A percentile compares a stretch with the other conserved stretches of the same genome.
These are phyloP conservation scores for Drosophila subobscura DNA, from an alignment of 1,140 invertebrate species.

Conservation along the genomic window DNA sequence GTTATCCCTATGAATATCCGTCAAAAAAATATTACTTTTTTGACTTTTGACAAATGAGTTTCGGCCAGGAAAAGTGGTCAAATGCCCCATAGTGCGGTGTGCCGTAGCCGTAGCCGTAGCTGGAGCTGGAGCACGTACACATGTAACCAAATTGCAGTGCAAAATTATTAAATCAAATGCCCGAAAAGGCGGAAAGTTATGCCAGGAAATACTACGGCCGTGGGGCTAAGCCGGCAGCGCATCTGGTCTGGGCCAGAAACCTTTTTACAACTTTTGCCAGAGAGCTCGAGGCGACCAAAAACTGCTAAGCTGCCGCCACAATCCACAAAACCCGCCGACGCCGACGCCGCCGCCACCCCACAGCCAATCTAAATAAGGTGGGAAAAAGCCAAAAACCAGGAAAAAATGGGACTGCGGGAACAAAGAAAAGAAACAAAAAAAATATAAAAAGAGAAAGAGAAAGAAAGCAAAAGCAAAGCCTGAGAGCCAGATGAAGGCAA, in stretches of 20 bases:
- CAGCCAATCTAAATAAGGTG: slow-evolving; percentile 65
- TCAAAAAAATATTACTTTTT: too few relatives aligned
- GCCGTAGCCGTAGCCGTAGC: not conserved
- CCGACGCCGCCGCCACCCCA: slow-evolving; percentile 14
- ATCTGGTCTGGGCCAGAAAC: slow-evolving; percentile 63
- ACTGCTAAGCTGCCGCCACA: slow-evolving; percentile 52
- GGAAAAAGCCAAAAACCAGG: slow-evolving; percentile 38
- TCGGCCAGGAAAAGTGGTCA: too few relatives aligned
- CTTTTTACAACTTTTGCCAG: slow-evolving; percentile 77
- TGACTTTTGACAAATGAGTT: too few relatives aligned
- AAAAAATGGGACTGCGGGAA: slow-evolving; percentile 28
- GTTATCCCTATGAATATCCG: too few relatives aligned
- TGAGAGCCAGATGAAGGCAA: slow-evolving; percentile 41
- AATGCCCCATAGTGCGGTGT: too few relatives aligned
- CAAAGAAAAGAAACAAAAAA: not conserved
- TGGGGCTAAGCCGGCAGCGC: slow-evolving; percentile 44
- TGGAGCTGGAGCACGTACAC: slow-evolving; percentile 37
- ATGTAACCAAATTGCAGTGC: slow-evolving; percentile 68
- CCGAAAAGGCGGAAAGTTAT: slow-evolving; percentile 25
- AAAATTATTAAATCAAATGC: slow-evolving; percentile 61
- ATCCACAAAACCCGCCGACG: slow-evolving; percentile 5
- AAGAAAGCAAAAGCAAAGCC: slow-evolving; percentile 44
- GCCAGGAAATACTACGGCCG: slow-evolving; percentile 15
- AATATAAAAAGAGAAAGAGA: slow-evolving; percentile 5
- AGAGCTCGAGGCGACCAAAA: slow-evolving; percentile 22